Evolutionary conservation across 1,140 invertebrate species (phyloP).

Genomic region (Drosophila pachea): DNA sequence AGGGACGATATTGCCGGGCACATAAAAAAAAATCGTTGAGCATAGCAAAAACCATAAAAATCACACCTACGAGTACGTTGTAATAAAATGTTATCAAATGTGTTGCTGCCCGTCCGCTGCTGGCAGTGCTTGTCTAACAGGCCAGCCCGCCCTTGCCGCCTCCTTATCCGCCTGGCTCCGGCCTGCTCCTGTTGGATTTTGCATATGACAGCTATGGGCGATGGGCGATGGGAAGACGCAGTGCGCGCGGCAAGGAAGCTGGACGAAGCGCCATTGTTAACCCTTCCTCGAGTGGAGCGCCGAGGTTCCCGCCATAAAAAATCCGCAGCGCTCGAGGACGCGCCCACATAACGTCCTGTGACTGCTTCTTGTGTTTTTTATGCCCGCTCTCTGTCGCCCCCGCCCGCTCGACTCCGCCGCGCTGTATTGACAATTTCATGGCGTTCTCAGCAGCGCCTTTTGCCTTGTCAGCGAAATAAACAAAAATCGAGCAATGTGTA

Average conservation of each 20-base stretch:
- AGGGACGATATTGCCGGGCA: constrained; percentile 38
- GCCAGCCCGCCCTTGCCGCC: too few relatives aligned
- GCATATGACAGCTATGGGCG: constrained; percentile 64
- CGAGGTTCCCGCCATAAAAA: constrained; percentile 59
- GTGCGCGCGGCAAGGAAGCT: constrained; percentile 35
- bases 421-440: constrained; percentile 73
- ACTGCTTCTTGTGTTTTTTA: constrained; percentile 48
- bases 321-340: constrained; percentile 58
- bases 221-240: neutral
- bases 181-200: constrained; percentile 37
- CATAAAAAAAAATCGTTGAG: constrained; percentile 69
- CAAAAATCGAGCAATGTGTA: constrained; percentile 68
- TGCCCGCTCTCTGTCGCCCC: constrained; percentile 26
- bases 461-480: constrained; percentile 78
- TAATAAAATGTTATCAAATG: constrained; percentile 78
- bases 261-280: constrained; percentile 68
- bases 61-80: constrained; percentile 76
- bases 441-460: constrained; percentile 50
- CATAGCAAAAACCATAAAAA: constrained; percentile 76
- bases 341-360: constrained; percentile 35
- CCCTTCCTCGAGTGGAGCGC: constrained; percentile 54
- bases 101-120: constrained; percentile 62
- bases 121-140: constrained; percentile 32
- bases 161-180: too few relatives aligned
- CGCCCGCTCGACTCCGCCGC: constrained; percentile 1